phyloP scores from a whole-genome alignment of 30 jellyfish, hydroid and myxozoan species.

The Cassiopea andromeda region DNA sequence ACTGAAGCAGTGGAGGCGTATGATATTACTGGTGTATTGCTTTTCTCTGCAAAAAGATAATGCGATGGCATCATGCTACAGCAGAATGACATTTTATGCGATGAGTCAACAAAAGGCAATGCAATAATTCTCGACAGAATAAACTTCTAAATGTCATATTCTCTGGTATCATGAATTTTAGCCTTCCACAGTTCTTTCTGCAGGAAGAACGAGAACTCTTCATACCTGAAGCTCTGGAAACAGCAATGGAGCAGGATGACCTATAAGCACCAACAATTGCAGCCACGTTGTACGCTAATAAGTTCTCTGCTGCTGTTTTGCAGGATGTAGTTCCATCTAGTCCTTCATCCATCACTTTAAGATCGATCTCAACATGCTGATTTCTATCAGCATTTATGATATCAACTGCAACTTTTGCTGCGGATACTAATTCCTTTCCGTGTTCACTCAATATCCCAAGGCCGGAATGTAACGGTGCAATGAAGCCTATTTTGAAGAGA shows the following conservation, averaged over 20 bases:
- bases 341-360: constrained; percentile 89
- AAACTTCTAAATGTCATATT: too few species aligned
- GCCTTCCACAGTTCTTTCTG: background rate
- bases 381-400: constrained; percentile 78
- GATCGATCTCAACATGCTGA: constrained; percentile 84
- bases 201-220: background rate
- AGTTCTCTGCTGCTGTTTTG: constrained; percentile 72
- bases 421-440: constrained; percentile 95
- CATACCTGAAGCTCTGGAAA: constrained; percentile 83
- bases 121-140: too few species aligned
- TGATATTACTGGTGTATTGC: constrained; percentile 82
- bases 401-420: constrained; percentile 93
- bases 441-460: constrained; percentile 80
- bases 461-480: constrained; percentile 89
- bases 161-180: too few species aligned
- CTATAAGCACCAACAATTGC: constrained; percentile 98
- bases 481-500: constrained; percentile 86
- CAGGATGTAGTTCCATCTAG: constrained; percentile 85
- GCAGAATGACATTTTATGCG: too few species aligned
- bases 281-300: constrained; percentile 55
- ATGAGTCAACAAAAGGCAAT: too few species aligned
- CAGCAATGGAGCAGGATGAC: constrained; percentile 88
- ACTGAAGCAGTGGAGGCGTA: constrained; percentile 87
- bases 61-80: too few species aligned
- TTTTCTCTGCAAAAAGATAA: constrained; percentile 30